Conservation (phyloP, 2,888 invertebrate species). For the Agriotes lineatus region DNA sequence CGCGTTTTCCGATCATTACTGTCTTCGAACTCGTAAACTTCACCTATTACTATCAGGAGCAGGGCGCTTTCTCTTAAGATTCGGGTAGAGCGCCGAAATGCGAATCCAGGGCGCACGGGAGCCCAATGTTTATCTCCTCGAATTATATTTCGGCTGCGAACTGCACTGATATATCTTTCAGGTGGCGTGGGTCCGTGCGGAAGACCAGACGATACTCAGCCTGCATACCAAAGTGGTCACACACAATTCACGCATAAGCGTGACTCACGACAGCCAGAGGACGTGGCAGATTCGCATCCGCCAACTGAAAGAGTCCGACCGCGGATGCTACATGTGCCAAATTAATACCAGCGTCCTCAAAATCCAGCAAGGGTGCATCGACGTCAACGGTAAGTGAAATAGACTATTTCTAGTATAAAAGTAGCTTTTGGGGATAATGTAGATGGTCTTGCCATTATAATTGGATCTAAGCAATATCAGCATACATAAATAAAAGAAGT, state of each 20-base stretch:
- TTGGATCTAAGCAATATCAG: no score
- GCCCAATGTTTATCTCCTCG: constrained; percentile 6
- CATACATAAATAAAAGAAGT: no score
- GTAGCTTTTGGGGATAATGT: no score
- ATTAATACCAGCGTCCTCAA: constrained; percentile 91
- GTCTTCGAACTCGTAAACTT: constrained; percentile 25
- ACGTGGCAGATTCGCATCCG: constrained; percentile 90
- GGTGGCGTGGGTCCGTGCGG: constrained; percentile 92
- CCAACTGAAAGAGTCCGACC: constrained; percentile 84
- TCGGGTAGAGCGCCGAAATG: constrained; percentile 23
- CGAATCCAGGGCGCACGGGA: constrained; percentile 12
- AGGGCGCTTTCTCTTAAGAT: constrained; percentile 24
- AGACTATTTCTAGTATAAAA: neutral
- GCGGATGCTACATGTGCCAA: constrained; percentile 93
- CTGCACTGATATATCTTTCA: constrained; percentile 61
- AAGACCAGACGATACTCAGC: constrained; percentile 91
- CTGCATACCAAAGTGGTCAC: constrained; percentile 87
- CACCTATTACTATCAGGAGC: constrained; percentile 27
- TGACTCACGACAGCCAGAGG: constrained; percentile 83
- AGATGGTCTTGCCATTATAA: no score
- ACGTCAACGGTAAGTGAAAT: constrained; percentile 80
- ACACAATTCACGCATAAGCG: constrained; percentile 85
- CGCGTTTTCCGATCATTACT: constrained; percentile 19
- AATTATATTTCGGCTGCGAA: constrained; percentile 12
- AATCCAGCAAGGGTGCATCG: constrained; percentile 88